Percentiles rank a stretch among this genome's conserved stretches.
Conservation (phyloP, 2,888 invertebrate genomes). For the Xestoiulus laeticollis region DNA sequence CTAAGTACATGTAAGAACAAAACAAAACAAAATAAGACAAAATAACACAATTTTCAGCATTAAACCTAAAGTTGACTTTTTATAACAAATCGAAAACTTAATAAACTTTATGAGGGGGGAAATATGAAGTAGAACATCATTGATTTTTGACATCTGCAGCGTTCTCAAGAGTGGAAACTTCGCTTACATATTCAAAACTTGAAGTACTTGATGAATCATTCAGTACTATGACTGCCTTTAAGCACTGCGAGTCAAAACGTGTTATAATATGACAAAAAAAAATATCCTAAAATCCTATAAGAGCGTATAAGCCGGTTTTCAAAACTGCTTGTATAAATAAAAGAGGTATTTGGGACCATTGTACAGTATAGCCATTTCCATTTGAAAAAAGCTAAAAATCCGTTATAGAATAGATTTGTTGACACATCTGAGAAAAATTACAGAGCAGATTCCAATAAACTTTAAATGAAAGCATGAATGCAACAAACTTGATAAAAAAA, state of each 20-base stretch:
- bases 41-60: no score
- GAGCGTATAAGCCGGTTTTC: background rate
- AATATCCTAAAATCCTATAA: background rate
- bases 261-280: background rate
- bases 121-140: background rate
- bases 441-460: background rate
- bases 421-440: background rate
- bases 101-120: no score
- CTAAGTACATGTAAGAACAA: no score
- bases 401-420: background rate
- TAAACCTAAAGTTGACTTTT: no score
- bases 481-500: background rate
- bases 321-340: conserved; percentile 18
- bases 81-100: no score
- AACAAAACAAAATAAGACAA: no score
- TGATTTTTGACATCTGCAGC: conserved; percentile 6
- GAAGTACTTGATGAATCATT: conserved; percentile 17
- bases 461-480: background rate
- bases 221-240: background rate
- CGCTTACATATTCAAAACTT: background rate
- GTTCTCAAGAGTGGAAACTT: background rate
- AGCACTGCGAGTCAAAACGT: background rate
- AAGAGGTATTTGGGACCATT: background rate
- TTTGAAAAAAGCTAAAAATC: background rate
- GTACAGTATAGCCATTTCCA: background rate